Base-by-base conservation (phyloP, 2,888 invertebrate species). In the Liodrosophila aerea region DNA sequence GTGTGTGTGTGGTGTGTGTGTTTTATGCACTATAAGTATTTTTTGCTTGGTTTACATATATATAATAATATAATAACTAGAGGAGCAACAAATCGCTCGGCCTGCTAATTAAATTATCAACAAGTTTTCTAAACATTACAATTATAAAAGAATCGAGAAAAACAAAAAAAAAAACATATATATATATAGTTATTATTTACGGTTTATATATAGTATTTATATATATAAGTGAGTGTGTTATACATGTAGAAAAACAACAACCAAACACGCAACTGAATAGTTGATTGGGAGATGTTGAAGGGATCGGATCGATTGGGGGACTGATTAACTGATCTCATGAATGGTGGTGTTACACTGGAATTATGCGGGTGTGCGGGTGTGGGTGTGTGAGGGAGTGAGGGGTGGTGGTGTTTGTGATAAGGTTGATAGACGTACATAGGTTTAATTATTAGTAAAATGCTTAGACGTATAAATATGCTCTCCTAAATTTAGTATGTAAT, bases 401-500 rank as follows among this genome's bases (percentile, higher is more conserved):
- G 37, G 45, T 46, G 30, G 4, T 30, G 30, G 34, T 11, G 3
- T 13, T 40, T 29, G 36, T 11, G 12, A 22, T 7, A 7, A 4
- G 16, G 27, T 22, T 57, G 13, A n/a, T n/a, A 22, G 43, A 36
- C 39, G 22, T 15, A 50, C 53, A 46, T 22, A 16, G 62, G 41
- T 47, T 22, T 56, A 64, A 54, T 46, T 68, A 54, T 33, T 53
- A 51, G 56, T 85, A 83, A 81, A 81, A 84, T 85, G 84, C 80
- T 83, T 84, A 85, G 68, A 81, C 62, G 56, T 83, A 76, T 71
- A 73, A 80, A 80, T 84, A 81, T 80, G 84, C 58, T 83, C 64
- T 84, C 77, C 86, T 85, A 81, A 76, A 45, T 81, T 83, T 83
- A 78, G 84, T 83, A 73, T 83, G 64, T 80, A 73, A 81, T 81